These are phyloP conservation scores for Silurus meridionalis DNA, from an alignment of 2,113 vertebrate species.

Conservation along the genomic window DNA sequence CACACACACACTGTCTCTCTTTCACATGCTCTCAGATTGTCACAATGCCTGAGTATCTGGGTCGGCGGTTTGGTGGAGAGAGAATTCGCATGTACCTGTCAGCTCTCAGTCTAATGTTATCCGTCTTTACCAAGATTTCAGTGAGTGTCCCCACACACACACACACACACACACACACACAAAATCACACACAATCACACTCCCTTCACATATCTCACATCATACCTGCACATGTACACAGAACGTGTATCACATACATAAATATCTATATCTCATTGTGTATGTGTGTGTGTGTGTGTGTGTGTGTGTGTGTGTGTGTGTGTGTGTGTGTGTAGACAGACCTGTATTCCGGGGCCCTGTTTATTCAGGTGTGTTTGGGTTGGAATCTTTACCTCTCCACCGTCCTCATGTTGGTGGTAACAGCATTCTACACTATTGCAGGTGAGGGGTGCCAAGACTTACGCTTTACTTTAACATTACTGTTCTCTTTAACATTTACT, in stretches of 20 bases:
- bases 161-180: constrained; percentile 34
- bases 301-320: constrained; percentile 25
- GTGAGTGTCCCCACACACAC: constrained; percentile 67
- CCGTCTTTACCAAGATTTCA: constrained; percentile 93
- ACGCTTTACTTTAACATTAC: background rate
- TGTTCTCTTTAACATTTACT: background rate
- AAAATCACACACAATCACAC: background rate
- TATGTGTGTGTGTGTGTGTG: constrained; percentile 20
- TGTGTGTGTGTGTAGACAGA: constrained; percentile 75
- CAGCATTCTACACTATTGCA: constrained; percentile 85
- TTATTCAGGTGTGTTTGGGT: constrained; percentile 88
- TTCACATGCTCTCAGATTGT: constrained; percentile 74
- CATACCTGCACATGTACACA: background rate
- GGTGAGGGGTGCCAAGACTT: constrained; percentile 64
- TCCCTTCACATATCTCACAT: background rate
- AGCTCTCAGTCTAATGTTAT: constrained; percentile 82
- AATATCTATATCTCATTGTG: background rate
- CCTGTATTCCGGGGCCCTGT: constrained; percentile 86
- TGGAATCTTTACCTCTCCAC: constrained; percentile 92
- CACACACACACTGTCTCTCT: background rate
- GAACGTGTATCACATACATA: background rate
- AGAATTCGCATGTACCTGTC: constrained; percentile 85
- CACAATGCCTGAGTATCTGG: constrained; percentile 90
- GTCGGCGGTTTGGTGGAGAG: constrained; percentile 85
- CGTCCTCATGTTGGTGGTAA: constrained; percentile 80